Percentiles rank a stretch among this genome's conserved stretches.
These are phyloP conservation scores for Morpho deidamia DNA, from an alignment of 2,888 invertebrate species.

Conservation along the genomic window DNA sequence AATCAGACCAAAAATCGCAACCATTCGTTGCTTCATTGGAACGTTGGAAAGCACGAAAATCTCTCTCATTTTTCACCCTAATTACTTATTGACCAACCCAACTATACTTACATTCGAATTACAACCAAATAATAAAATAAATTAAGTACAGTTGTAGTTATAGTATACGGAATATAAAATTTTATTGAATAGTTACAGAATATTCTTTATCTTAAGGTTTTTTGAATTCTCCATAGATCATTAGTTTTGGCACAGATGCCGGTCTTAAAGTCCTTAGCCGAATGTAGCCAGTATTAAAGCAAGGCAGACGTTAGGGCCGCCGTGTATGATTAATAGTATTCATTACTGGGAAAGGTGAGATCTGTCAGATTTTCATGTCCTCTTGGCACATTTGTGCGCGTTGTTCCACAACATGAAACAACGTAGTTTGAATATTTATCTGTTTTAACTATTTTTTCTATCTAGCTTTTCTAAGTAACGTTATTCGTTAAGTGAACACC, in stretches of 20 bases:
- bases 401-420: constrained; percentile 24
- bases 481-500: too few species aligned
- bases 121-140: too few species aligned
- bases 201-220: constrained; percentile 30
- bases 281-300: constrained; percentile 38
- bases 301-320: constrained; percentile 30
- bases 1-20: too few species aligned
- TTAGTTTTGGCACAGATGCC: constrained; percentile 67
- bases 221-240: constrained; percentile 41
- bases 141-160: too few species aligned
- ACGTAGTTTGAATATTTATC: constrained; percentile 12
- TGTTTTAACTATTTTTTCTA: background rate
- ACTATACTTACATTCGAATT: too few species aligned
- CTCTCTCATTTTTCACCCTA: too few species aligned
- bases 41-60: too few species aligned
- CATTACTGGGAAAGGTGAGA: constrained; percentile 52
- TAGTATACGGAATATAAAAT: too few species aligned
- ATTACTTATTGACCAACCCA: too few species aligned
- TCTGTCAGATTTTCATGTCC: constrained; percentile 56
- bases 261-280: constrained; percentile 38
- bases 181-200: constrained; percentile 23
- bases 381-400: constrained; percentile 33
- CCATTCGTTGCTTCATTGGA: too few species aligned
- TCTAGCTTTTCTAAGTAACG: too few species aligned
- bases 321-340: constrained; percentile 61